Conservation (phyloP, 2,113 vertebrate genomes). For the Salminus brasiliensis region DNA sequence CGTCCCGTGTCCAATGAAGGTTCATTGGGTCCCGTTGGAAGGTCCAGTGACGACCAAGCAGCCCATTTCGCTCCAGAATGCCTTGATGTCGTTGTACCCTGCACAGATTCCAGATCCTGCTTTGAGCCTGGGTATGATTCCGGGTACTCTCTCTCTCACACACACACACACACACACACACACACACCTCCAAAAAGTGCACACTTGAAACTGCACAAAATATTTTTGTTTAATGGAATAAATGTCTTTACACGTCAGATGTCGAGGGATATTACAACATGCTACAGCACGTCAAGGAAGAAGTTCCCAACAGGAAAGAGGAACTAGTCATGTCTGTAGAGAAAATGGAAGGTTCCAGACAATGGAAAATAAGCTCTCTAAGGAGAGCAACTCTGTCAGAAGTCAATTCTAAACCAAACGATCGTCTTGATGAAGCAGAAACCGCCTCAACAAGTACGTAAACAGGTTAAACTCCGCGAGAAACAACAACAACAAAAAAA, state of each 20-base stretch:
- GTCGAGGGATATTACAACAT: constrained; percentile 71
- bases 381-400: constrained; percentile 19
- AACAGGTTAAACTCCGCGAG: neutral
- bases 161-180: too few relatives aligned
- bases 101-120: too few relatives aligned
- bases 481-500: too few relatives aligned
- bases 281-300: constrained; percentile 68
- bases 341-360: constrained; percentile 22
- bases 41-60: too few relatives aligned
- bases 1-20: too few relatives aligned
- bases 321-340: constrained; percentile 34
- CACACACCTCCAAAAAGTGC: neutral
- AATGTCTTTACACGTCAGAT: constrained; percentile 75
- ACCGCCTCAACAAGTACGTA: neutral
- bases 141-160: too few relatives aligned
- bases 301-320: constrained; percentile 49
- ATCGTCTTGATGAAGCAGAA: neutral
- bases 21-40: too few relatives aligned
- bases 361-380: constrained; percentile 24
- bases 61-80: too few relatives aligned
- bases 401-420: neutral
- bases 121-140: too few relatives aligned
- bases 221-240: constrained; percentile 78
- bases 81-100: too few relatives aligned
- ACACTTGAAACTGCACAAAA: constrained; percentile 70